Percentiles rank a stretch among this genome's conserved stretches.
phyloP scores from a whole-genome alignment of 2,797 vertebrate genomes.

The Poecile montanus region DNA sequence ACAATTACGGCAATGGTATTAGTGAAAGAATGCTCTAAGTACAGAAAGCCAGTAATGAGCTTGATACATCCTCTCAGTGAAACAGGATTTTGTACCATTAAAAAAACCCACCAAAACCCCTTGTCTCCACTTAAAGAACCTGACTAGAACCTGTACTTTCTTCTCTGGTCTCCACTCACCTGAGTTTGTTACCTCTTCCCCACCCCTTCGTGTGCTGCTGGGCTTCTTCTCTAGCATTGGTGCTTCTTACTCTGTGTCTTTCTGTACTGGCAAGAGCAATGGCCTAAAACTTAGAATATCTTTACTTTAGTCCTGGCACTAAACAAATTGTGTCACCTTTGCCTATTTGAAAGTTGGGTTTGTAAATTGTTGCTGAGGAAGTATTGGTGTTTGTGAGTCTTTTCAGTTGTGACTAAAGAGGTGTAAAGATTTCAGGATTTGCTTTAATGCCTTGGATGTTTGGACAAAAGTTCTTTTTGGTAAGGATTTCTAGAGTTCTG shows the following conservation, averaged over 20 bases:
- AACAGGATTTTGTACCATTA: not conserved
- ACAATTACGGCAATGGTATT: not conserved
- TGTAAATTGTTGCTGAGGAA: not conserved
- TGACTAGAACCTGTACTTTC: not conserved
- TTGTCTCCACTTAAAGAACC: not conserved
- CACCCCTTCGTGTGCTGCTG: not conserved
- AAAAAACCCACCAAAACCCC: not conserved
- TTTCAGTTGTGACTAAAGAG: not conserved
- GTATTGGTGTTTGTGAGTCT: not conserved
- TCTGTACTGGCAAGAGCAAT: not conserved
- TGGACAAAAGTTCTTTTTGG: not conserved
- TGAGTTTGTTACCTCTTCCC: not conserved
- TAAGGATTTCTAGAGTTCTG: not conserved
- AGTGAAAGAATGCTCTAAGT: not conserved
- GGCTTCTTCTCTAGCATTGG: not conserved
- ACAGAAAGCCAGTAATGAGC: not conserved
- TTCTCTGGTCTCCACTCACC: not conserved
- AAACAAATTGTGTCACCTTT: not conserved
- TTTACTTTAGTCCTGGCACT: not conserved
- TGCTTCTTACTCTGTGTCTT: not conserved
- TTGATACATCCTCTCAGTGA: not conserved
- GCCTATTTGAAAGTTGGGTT: not conserved
- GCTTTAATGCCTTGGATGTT: not conserved
- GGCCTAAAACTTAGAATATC: not conserved
- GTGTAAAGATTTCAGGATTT: not conserved